phyloP scores from a whole-genome alignment of 2,888 invertebrate species.

The Theretra japonica region DNA sequence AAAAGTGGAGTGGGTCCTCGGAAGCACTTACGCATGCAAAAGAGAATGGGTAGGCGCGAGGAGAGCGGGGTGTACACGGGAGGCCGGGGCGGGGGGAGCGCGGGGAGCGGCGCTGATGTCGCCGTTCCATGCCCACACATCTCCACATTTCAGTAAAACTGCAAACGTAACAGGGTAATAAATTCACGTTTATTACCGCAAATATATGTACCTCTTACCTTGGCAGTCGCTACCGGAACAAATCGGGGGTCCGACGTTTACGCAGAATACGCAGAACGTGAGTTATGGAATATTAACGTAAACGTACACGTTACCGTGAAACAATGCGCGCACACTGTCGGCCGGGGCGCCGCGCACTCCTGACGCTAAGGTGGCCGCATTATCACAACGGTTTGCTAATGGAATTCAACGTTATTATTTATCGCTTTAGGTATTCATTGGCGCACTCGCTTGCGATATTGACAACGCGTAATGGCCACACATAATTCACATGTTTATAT shows the following conservation, averaged over 20 bases:
- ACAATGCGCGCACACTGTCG: conserved; percentile 58
- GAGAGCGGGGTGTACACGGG: not conserved
- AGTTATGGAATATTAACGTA: conserved; percentile 72
- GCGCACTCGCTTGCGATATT: conserved; percentile 47
- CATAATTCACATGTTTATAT: conserved; percentile 57
- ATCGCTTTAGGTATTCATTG: conserved; percentile 59
- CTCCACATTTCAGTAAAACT: conserved; percentile 80
- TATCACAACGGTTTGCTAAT: conserved; percentile 65
- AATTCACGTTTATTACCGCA: conserved; percentile 82
- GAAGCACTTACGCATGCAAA: conserved; percentile 37
- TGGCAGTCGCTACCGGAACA: conserved; percentile 73
- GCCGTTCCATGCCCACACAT: conserved; percentile 56
- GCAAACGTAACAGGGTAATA: conserved; percentile 80
- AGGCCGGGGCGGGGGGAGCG: conserved; percentile 48
- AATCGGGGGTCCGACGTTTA: conserved; percentile 69
- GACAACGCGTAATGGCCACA: conserved; percentile 52
- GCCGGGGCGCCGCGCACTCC: conserved; percentile 35
- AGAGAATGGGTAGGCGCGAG: conserved; percentile 25
- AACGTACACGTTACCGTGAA: conserved; percentile 63
- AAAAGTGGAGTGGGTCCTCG: conserved; percentile 49
- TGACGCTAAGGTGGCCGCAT: conserved; percentile 66
- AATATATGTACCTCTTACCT: conserved; percentile 73
- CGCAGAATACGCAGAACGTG: conserved; percentile 65
- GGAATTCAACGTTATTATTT: conserved; percentile 71
- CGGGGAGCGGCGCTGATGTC: conserved; percentile 69